These are phyloP conservation scores for Drosophila helvetica DNA, from an alignment of 2,888 invertebrate genomes.

Conservation along the genomic window DNA sequence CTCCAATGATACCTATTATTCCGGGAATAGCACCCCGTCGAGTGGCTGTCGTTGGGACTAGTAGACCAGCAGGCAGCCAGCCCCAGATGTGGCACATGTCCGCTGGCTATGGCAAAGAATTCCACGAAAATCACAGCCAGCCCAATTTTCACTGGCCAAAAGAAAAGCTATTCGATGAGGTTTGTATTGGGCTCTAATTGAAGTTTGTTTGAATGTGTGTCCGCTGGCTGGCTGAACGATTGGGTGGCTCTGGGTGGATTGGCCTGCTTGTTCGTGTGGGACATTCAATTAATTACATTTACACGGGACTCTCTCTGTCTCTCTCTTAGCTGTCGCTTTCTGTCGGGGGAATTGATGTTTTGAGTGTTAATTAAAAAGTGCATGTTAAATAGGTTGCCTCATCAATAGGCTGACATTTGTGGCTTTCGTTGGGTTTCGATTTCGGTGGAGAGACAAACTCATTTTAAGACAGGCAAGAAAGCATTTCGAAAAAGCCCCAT, in stretches of 20 bases:
- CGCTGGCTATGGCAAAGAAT: constrained; percentile 22
- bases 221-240: constrained; percentile 4
- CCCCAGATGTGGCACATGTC: constrained; percentile 5
- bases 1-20: background rate
- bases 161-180: constrained; percentile 20
- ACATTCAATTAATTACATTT: constrained; percentile 51
- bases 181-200: constrained; percentile 40
- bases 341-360: constrained; percentile 26
- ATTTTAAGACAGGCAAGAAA: constrained; percentile 7
- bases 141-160: constrained; percentile 37
- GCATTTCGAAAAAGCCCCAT: constrained; percentile 1
- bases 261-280: constrained; percentile 23
- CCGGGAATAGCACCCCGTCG: background rate
- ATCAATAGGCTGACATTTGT: constrained; percentile 29
- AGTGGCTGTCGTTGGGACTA: background rate
- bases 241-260: constrained; percentile 17
- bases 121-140: constrained; percentile 40
- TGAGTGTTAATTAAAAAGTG: constrained; percentile 60
- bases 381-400: constrained; percentile 50
- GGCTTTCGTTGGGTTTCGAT: constrained; percentile 20
- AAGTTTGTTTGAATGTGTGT: constrained; percentile 42
- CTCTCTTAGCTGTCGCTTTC: constrained; percentile 7
- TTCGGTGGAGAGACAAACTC: constrained; percentile 9
- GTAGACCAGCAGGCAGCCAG: constrained; percentile 5
- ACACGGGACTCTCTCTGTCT: constrained; percentile 25